A percentile compares a stretch with the other conserved stretches of the same genome.
These are phyloP conservation scores for Idaea straminata DNA, from an alignment of 2,888 invertebrate genomes.

Conservation along the genomic window DNA sequence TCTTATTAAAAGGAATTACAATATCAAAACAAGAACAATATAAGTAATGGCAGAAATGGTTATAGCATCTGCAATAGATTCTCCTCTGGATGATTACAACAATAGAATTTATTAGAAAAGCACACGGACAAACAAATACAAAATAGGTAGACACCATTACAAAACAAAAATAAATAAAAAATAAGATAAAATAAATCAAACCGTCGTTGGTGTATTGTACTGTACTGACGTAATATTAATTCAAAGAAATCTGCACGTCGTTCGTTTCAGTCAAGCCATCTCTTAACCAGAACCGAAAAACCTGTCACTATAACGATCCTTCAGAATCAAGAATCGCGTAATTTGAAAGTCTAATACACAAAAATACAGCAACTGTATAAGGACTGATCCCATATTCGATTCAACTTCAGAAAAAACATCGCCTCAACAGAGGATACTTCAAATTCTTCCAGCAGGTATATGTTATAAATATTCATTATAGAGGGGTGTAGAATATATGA, in stretches of 20 bases:
- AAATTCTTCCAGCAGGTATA: conserved; percentile 23
- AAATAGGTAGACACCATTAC: no score
- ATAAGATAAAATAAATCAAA: no score
- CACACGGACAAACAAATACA: no score
- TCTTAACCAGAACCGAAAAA: conserved; percentile 36
- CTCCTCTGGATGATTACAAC: no score
- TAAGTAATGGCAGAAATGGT: no score
- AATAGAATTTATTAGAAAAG: no score
- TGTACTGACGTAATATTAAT: no score
- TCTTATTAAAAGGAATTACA: no score
- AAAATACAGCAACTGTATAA: conserved; percentile 52
- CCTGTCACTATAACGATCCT: conserved; percentile 54
- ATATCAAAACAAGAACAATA: no score
- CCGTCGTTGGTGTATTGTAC: no score
- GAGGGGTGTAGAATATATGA: conserved; percentile 5
- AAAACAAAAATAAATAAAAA: no score
- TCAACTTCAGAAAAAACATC: conserved; percentile 69
- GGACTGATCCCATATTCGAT: conserved; percentile 55
- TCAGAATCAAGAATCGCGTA: conserved; percentile 54
- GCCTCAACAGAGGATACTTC: conserved; percentile 34
- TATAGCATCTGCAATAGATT: no score
- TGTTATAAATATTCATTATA: conserved; percentile 71
- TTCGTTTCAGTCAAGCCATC: conserved; percentile 6
- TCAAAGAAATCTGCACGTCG: not conserved
- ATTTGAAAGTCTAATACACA: conserved; percentile 74